Percentiles rank a stretch among this genome's conserved stretches.
These are phyloP conservation scores for Mustela nigripes DNA, from an alignment of 2,113 vertebrate species.

Conservation along the genomic window DNA sequence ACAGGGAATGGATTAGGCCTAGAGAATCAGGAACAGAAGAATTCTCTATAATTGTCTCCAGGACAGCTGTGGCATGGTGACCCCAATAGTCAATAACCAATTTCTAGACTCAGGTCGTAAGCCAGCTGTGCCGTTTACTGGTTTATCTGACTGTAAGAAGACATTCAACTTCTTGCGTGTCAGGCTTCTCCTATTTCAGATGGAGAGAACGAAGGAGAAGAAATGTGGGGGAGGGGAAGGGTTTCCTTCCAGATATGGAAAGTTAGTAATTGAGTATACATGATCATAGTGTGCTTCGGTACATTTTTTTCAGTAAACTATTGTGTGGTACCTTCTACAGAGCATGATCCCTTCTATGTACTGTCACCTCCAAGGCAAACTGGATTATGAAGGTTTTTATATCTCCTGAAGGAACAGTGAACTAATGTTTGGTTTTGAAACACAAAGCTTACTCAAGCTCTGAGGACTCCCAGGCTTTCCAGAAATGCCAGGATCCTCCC, in stretches of 20 bases:
- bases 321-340: background rate
- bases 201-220: background rate
- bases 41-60: background rate
- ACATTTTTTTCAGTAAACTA: background rate
- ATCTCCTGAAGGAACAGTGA: background rate
- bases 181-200: background rate
- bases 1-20: fast-evolving
- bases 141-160: background rate
- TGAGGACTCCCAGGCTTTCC: background rate
- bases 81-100: background rate
- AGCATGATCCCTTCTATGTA: background rate
- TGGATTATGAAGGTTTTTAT: background rate
- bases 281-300: background rate
- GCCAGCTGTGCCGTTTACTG: background rate
- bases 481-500: fast-evolving
- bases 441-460: background rate
- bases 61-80: background rate
- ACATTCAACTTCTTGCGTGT: background rate
- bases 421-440: background rate
- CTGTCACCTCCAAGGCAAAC: background rate
- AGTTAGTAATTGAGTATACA: background rate
- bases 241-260: background rate
- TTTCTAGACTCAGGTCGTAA: background rate
- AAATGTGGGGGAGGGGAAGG: background rate
- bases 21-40: fast-evolving